Percentiles rank a stretch among this genome's conserved stretches.
Evolutionary conservation across 2,113 vertebrate genomes (phyloP).

Genomic region (Silurus asotus): DNA sequence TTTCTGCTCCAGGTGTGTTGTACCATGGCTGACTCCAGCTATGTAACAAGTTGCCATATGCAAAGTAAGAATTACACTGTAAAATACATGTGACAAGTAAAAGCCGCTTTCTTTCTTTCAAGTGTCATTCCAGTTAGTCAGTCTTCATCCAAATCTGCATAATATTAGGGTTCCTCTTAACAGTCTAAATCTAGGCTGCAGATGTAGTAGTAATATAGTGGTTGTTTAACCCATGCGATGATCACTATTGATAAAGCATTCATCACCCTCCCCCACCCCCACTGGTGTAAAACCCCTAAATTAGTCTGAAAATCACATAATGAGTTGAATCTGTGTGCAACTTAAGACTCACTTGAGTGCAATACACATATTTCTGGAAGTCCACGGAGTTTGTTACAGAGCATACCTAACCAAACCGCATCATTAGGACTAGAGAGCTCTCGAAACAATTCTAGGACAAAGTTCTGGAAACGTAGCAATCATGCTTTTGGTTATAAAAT

Average conservation of each 20-base stretch:
- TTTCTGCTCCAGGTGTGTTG: no score
- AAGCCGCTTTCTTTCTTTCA: not conserved
- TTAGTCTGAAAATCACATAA: not conserved
- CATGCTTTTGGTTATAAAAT: slow-evolving; percentile 4
- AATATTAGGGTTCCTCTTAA: not conserved
- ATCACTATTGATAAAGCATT: no score
- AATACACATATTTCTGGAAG: not conserved
- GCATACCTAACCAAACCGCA: not conserved
- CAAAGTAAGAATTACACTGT: no score
- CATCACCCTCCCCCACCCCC: not conserved
- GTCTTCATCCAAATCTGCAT: not conserved
- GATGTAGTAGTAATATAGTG: not conserved
- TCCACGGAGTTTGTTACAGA: not conserved
- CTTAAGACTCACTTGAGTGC: not conserved
- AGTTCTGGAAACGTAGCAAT: not conserved
- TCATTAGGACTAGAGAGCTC: not conserved
- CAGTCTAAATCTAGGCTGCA: not conserved
- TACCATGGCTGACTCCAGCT: no score
- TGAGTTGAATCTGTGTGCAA: not conserved
- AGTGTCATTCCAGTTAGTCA: not conserved
- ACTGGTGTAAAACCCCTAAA: not conserved
- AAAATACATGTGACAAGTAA: no score
- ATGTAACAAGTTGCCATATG: no score
- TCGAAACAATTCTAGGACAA: not conserved
- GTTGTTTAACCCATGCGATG: not conserved